Evolutionary conservation across 2,113 vertebrate genomes (phyloP).

Genomic region (human): DNA sequence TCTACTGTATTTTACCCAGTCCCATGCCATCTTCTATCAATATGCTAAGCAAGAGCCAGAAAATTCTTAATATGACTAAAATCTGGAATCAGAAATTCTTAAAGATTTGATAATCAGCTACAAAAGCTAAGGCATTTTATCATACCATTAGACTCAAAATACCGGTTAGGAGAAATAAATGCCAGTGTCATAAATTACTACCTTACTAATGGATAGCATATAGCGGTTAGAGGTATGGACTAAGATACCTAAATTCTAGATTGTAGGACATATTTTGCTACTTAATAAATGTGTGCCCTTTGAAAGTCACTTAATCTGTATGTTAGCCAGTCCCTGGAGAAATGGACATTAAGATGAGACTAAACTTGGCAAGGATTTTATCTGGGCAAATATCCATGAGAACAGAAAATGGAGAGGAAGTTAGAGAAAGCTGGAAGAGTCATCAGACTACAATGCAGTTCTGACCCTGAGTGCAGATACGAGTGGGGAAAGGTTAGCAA

Average conservation of each 20-base stretch:
- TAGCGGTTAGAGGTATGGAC: background rate
- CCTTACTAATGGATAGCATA: background rate
- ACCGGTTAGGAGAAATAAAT: background rate
- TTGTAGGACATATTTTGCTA: background rate
- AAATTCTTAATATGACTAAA: conserved; percentile 21
- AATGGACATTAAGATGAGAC: background rate
- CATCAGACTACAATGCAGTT: background rate
- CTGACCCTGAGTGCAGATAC: background rate
- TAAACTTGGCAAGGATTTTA: background rate
- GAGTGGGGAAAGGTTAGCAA: background rate
- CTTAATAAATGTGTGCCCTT: background rate
- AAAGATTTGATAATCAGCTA: conserved; percentile 28
- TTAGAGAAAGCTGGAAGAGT: background rate
- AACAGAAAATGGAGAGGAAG: background rate
- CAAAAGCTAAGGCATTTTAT: background rate
- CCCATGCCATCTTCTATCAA: background rate
- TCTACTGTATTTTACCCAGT: background rate
- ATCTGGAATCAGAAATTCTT: conserved; percentile 18
- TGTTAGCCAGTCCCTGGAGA: background rate
- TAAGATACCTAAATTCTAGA: background rate
- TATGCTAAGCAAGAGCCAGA: background rate
- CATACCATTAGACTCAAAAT: background rate
- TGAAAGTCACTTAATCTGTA: conserved; percentile 37
- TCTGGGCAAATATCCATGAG: background rate
- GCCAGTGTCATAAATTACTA: background rate